Evolutionary conservation across 2,797 vertebrate genomes (phyloP), one percentile per base, ranked within the genome.

Genomic region (Tiaroga cobitis): DNA sequence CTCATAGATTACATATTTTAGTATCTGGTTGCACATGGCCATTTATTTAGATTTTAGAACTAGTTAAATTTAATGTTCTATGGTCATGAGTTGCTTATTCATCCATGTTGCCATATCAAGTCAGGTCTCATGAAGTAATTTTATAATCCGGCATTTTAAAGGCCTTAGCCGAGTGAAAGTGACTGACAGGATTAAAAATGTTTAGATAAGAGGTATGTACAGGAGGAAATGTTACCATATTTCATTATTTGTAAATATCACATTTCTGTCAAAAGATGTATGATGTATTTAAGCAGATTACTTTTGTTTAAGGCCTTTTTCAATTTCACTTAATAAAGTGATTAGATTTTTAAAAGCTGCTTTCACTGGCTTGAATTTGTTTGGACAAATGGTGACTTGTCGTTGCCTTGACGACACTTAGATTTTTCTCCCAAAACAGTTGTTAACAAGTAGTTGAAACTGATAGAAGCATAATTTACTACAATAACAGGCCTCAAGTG

Each of bases 181-280:
- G 83, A 63, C 29, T 81, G 54, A 63, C 63, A 46, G 56, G 74
- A 84, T 82, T 65, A 59, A 59, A 83, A 79, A 87, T 74, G 75
- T 51, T 83, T n/a, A 61, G 24, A 2, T 4, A 11, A 67, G 10
- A 49, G 67, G 94, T 93, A 80, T 94, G 93, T 82, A 93, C 92
- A 91, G 92, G 91, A 90, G 89, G 87, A 92, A 93, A 93, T 89
- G 92, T 95, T 92, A 95, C 92, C 93, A 94, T 92, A 94, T 92
- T 94, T 94, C 95, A 95, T 95, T 94, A 95, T 96, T 95, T 97
- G 96, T 97, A 96, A 96, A 97, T 92, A 91, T 86, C 90, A 92
- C 95, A 92, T 89, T 94, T 96, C 93, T 90, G 93, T 85, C 95
- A 94, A 95, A 97, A 94, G 95, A 96, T 95, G 74, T 94, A 95